Base-by-base conservation (phyloP, 2,113 vertebrate genomes). In the Elephantulus edwardii region DNA sequence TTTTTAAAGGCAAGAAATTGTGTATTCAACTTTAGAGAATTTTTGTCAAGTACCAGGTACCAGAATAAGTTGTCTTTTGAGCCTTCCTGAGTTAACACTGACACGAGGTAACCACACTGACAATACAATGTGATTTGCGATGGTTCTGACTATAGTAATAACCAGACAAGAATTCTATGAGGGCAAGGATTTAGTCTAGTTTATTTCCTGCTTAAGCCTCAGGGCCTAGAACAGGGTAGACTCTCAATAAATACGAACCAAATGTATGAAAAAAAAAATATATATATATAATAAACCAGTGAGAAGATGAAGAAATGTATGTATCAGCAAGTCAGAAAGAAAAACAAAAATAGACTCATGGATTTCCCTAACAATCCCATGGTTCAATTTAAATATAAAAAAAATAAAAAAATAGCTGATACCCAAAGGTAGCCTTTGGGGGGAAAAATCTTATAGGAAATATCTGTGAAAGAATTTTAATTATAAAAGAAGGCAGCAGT, bases 1-100 rank as follows among this genome's bases (percentile, higher is more conserved):
- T 78, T 94, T 70, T 38, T 54, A 94, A 92, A 83, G 56, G 56
- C 76, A 74, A 50, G 91, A 38, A 88, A 89, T 22, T 44, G 5
- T 56, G 10, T 83, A 46, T 83, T 60, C 58, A 50, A 86, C 62
- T 90, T 86, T 48, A 33, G 33, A 50, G 88, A 71, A 56, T 77
- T 94, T 81, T 76, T 58, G 83, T 86, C 70, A 71, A 77, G 81
- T 6, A 26, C 58, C 44, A 83, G 33, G 33, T 6, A n/a, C 35
- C 8, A 22, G 6, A 19, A 76, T 30, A 78, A 71, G 26, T 62
- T 86, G 48, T 76, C 77, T 93, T 44, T 35, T 84, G 64, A 86
- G 60, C n/a, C 56, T 42, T 35, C 26, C 40, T 24, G 68, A 66
- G 33, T 56, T 83, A 83, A 44, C 40, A 68, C 8, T 56, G 66